Evolutionary conservation across 2,113 vertebrate genomes (phyloP), one percentile per base, ranked within the genome.

Genomic region (Sinocyclocheilus anophthalmus): DNA sequence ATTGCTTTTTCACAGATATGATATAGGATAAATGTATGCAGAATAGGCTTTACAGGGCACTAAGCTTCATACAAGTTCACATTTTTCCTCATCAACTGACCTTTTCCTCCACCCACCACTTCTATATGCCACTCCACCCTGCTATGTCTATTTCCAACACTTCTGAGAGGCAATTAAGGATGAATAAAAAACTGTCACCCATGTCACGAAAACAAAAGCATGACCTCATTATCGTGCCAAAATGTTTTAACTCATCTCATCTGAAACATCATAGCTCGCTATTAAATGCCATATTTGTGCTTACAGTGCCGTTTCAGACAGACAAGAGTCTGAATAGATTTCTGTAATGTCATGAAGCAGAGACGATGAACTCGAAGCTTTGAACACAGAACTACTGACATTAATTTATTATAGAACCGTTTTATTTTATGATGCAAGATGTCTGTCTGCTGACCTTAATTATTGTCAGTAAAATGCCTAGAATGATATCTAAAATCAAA

Each of bases 121-220:
- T 81, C 86, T 80, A 86, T 86, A 89, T 92, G 88, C 85, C 88
- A 90, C 61, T 73, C 42, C 45, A 80, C 90, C 87, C 86, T 90
- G 93, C 77, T 53, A 90, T 91, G 88, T 90, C 90, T 85, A 90
- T 91, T 90, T 93, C 82, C 86, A 48, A 88, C 83, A 76, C 88
- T 92, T 90, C 87, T 90, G 90, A 93, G 90, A 91, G 88, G 90
- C 92, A 93, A 94, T 94, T 94, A 93, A 88, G 88, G 93, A 93
- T 92, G 93, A 93, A 93, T 92, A 88, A 93, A 93, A 94, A 94
- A 94, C 92, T 93, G 92, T 91, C 92, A 91, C 83, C 77, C 88
- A 83, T 79, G 65, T 91, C 90, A 92, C 88, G 89, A 91, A 90
- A 88, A 87, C 81, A 83, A 88, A 93, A 92, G 88, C 87, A 89